Percentiles rank a stretch among this genome's conserved stretches.
Evolutionary conservation across 92 coral and sea anemone species (phyloP).

Genomic region (Montipora capitata): DNA sequence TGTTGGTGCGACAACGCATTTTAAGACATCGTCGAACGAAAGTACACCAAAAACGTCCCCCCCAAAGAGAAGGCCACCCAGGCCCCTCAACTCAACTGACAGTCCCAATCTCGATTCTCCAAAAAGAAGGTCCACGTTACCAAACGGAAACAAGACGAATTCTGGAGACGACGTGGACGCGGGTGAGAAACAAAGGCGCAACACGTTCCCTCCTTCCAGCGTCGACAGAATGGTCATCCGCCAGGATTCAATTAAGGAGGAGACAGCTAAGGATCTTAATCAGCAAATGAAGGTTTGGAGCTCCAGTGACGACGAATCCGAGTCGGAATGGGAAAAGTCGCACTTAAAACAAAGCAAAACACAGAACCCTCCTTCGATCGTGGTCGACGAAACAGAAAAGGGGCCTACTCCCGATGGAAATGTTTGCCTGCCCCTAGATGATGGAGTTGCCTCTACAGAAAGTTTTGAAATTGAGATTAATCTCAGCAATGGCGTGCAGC

Average conservation of each 20-base stretch:
- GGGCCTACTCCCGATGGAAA: neutral
- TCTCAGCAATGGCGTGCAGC: neutral
- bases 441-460: slow-evolving; percentile 24
- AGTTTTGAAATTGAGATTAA: slow-evolving; percentile 35
- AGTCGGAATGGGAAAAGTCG: slow-evolving; percentile 8
- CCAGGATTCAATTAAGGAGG: slow-evolving; percentile 15
- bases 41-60: neutral
- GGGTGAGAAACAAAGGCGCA: neutral
- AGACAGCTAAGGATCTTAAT: slow-evolving; percentile 14
- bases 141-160: neutral
- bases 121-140: neutral
- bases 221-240: slow-evolving; percentile 16
- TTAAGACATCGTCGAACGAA: neutral
- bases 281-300: slow-evolving; percentile 16
- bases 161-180: neutral
- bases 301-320: slow-evolving; percentile 60
- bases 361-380: slow-evolving; percentile 26
- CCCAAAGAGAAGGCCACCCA: slow-evolving; percentile 34
- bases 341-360: neutral
- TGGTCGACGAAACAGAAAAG: slow-evolving; percentile 21
- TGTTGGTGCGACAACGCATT: slow-evolving; percentile 4
- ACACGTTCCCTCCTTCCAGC: neutral
- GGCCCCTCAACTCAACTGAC: neutral
- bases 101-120: slow-evolving; percentile 1
- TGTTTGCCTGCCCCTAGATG: neutral